These are phyloP conservation scores for Oophaga sylvatica DNA, from an alignment of 2,797 vertebrate genomes.

Conservation along the genomic window DNA sequence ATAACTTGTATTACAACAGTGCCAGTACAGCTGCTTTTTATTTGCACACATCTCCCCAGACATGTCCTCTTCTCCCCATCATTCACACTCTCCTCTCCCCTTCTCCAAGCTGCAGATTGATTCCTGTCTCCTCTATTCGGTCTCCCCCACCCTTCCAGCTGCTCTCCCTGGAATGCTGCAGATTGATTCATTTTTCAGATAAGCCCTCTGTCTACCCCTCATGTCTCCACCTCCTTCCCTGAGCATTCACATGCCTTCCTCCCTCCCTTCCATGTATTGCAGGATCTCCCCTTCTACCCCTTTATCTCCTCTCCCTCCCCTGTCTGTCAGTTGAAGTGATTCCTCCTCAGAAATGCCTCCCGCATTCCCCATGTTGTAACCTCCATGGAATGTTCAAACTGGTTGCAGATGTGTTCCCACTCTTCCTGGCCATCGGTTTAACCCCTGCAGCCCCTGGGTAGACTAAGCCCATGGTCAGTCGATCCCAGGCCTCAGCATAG, in stretches of 20 bases:
- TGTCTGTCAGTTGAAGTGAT: conserved; percentile 58
- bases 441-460: conserved; percentile 20
- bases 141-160: conserved; percentile 51
- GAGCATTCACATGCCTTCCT: conserved; percentile 20
- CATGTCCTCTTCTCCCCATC: conserved; percentile 24
- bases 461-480: neutral
- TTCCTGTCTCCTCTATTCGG: conserved; percentile 29
- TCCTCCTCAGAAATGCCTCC: conserved; percentile 58
- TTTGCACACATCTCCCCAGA: conserved; percentile 44
- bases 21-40: conserved; percentile 36
- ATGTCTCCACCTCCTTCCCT: conserved; percentile 34
- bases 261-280: conserved; percentile 26
- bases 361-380: conserved; percentile 59
- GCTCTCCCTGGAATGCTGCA: conserved; percentile 46
- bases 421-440: conserved; percentile 45
- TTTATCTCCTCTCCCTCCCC: conserved; percentile 59
- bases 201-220: conserved; percentile 34
- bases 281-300: conserved; percentile 50
- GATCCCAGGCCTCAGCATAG: neutral
- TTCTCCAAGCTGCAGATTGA: conserved; percentile 23
- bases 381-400: conserved; percentile 59
- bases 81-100: conserved; percentile 23
- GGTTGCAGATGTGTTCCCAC: conserved; percentile 59
- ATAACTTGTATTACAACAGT: conserved; percentile 24
- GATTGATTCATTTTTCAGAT: conserved; percentile 55